Evolutionary conservation across 2,113 vertebrate species (phyloP).

Genomic region (Pantherophis guttatus): DNA sequence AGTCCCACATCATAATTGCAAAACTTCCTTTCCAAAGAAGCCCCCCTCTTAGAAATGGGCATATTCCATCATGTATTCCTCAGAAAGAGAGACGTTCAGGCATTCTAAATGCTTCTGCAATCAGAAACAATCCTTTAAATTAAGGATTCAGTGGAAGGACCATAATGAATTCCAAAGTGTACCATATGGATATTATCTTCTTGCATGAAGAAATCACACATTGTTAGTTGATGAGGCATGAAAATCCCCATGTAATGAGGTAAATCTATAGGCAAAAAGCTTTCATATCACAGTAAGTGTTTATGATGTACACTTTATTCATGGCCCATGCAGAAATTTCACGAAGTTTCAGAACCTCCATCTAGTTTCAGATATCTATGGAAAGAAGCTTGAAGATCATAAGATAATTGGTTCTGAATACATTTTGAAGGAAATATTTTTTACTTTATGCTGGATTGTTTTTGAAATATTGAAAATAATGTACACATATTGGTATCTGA

Average conservation of each 20-base stretch:
- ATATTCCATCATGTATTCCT: too few species aligned
- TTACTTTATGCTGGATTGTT: background rate
- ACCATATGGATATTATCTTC: too few species aligned
- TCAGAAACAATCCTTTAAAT: background rate
- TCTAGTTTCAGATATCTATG: background rate
- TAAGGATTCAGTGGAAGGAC: background rate
- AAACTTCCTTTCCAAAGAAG: background rate
- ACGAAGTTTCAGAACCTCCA: background rate
- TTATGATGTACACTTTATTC: background rate
- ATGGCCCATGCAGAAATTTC: background rate
- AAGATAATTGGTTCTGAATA: background rate
- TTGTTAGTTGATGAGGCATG: too few species aligned
- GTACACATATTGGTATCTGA: background rate
- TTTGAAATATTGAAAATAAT: background rate
- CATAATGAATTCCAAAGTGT: too few species aligned
- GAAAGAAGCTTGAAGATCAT: background rate
- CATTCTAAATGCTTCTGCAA: background rate
- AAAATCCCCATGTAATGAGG: too few species aligned
- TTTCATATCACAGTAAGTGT: too few species aligned
- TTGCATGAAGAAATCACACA: too few species aligned
- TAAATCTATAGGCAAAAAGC: too few species aligned
- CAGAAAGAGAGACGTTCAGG: background rate
- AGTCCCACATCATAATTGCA: background rate
- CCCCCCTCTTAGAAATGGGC: background rate
- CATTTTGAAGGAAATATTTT: background rate